These are phyloP conservation scores for Nemapogon koenigi DNA, from an alignment of 2,888 invertebrate species.

Conservation along the genomic window DNA sequence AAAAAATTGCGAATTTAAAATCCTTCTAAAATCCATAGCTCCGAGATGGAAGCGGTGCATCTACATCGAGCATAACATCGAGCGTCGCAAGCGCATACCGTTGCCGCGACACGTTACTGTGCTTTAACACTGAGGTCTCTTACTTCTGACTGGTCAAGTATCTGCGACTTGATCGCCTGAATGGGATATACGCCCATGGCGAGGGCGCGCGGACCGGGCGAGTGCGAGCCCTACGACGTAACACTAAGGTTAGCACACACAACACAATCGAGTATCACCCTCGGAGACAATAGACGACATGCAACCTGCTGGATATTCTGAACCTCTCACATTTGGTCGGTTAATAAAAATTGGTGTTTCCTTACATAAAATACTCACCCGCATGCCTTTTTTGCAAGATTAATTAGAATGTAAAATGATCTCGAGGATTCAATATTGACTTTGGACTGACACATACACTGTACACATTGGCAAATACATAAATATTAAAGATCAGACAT, in stretches of 20 bases:
- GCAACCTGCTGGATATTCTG: too few species aligned
- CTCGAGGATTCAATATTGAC: too few species aligned
- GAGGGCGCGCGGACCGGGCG: constrained; percentile 89
- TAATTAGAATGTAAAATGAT: too few species aligned
- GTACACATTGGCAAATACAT: constrained; percentile 22
- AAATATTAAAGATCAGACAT: constrained; percentile 35
- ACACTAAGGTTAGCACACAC: constrained; percentile 67
- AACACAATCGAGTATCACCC: too few species aligned
- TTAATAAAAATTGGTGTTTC: too few species aligned
- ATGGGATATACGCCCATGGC: constrained; percentile 92
- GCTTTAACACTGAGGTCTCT: constrained; percentile 53
- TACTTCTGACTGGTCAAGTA: constrained; percentile 89
- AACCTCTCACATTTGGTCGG: too few species aligned
- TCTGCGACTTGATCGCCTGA: constrained; percentile 86
- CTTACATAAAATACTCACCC: too few species aligned
- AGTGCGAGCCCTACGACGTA: constrained; percentile 83
- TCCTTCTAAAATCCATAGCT: too few species aligned
- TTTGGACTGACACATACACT: neutral
- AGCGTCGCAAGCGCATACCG: constrained; percentile 48
- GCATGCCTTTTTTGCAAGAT: too few species aligned
- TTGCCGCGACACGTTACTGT: constrained; percentile 35
- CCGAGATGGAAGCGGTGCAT: constrained; percentile 59
- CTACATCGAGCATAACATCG: constrained; percentile 64
- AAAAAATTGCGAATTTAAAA: too few species aligned
- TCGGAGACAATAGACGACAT: too few species aligned